Evolutionary conservation across 2,888 invertebrate species (phyloP), one percentile per base, ranked within the genome.

Genomic region (Lepas anatifera): DNA sequence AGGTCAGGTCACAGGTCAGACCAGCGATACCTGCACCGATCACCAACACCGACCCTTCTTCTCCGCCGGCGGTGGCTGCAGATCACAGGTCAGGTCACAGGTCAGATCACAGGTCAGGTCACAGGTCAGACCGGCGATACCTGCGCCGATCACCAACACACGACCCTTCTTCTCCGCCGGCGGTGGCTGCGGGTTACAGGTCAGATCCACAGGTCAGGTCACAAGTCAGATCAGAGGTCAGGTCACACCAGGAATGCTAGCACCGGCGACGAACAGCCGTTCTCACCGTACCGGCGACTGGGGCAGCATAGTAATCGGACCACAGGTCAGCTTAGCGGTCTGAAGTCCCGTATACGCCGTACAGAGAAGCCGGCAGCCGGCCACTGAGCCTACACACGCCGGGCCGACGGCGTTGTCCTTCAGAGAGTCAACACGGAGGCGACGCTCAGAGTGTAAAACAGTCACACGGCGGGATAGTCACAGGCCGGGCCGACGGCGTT

Each of bases 241-340:
- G n/a, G n/a, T n/a, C n/a, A n/a, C n/a, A 0, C 97, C 97, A 29
- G 96, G 94, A 43, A 97, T 95, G 67, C 97, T 97, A 75, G 89
- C 86, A 74, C 89, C 87, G 77, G 87, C 85, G 25, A 74, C 73
- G 39, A 74, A 71, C 22, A 73, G n/a, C 70, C 69, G 71, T 35
- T 73, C 73, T 46, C 69, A 68, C 63, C 83, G 82, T 74, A 81
- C 80, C n/a, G 76, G 77, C 32, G 82, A 81, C 69, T 81, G 74
- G 27, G 81, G 77, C 81, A 81, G 72, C 13, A 6, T 41, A n/a
- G 16, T 7, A 41, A n/a, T n/a, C n/a, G n/a, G n/a, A n/a, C n/a
- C n/a, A n/a, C n/a, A n/a, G n/a, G n/a, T n/a, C 75, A 95, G 89
- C 0, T 95, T 97, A 58, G n/a, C n/a, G 35, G 92, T 92, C 73